Evolutionary conservation across 2,888 invertebrate species (phyloP).

Genomic region (Agrochola litura): DNA sequence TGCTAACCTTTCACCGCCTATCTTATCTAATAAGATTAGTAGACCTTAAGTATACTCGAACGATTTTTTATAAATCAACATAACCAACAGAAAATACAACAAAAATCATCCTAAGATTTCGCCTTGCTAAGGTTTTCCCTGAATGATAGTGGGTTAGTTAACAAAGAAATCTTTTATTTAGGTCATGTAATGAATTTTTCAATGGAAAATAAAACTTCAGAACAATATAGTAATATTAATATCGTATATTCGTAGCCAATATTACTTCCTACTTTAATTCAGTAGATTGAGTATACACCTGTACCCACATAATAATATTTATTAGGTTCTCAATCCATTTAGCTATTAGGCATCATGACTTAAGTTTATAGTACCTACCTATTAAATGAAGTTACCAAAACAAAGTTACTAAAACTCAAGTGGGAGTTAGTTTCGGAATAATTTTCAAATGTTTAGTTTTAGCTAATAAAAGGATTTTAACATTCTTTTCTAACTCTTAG

Average conservation of each 20-base stretch:
- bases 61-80: too few species aligned
- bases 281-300: conserved; percentile 41
- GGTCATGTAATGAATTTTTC: neutral
- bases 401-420: neutral
- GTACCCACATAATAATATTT: conserved; percentile 8
- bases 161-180: neutral
- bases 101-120: neutral
- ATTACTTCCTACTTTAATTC: conserved; percentile 25
- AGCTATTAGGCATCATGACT: neutral
- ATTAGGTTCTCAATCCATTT: conserved; percentile 4
- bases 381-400: conserved; percentile 3
- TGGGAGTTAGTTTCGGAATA: neutral
- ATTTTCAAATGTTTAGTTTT: neutral
- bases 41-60: too few species aligned
- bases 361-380: neutral
- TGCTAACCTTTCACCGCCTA: neutral
- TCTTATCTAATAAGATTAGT: neutral
- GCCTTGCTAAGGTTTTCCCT: neutral
- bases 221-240: conserved; percentile 29
- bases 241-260: conserved; percentile 56
- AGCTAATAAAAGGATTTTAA: neutral
- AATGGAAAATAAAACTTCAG: conserved; percentile 52
- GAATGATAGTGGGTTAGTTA: neutral
- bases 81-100: neutral
- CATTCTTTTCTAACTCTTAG: neutral